Percentiles rank a stretch among this genome's conserved stretches.
phyloP scores from a whole-genome alignment of 2,113 vertebrate species.

The Lucifuga dentata region DNA sequence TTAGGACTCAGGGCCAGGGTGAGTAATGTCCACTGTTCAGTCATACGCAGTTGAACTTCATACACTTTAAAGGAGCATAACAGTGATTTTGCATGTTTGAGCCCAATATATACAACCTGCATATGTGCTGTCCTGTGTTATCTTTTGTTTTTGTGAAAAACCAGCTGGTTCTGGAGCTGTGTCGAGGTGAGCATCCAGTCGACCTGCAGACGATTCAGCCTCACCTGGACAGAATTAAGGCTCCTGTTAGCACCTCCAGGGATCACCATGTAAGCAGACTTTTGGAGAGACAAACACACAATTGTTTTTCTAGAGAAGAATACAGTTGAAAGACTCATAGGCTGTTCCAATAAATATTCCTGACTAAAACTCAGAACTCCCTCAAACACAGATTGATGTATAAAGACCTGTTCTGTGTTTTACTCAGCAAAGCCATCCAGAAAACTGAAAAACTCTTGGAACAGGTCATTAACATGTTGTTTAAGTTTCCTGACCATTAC shows the following conservation, averaged over 20 bases:
- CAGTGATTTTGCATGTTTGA: too few relatives aligned
- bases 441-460: too few relatives aligned
- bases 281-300: not conserved
- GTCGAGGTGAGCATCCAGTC: conserved; percentile 69
- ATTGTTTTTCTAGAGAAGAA: not conserved
- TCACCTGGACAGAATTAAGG: conserved; percentile 80
- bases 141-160: conserved; percentile 1
- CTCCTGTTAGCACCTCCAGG: conserved; percentile 71
- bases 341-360: too few relatives aligned
- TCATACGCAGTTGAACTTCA: not conserved
- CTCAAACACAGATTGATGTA: too few relatives aligned
- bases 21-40: conserved; percentile 30
- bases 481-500: too few relatives aligned
- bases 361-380: too few relatives aligned
- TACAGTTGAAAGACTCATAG: too few relatives aligned
- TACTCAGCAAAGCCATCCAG: too few relatives aligned
- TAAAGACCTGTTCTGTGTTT: too few relatives aligned
- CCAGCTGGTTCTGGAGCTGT: conserved; percentile 80
- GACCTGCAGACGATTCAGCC: conserved; percentile 77
- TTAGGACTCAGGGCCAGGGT: conserved; percentile 87
- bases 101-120: too few relatives aligned
- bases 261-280: conserved; percentile 67
- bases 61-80: too few relatives aligned
- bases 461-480: too few relatives aligned
- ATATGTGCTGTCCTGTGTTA: not conserved